Conservation (phyloP, 2,888 invertebrate species). For the Oligia strigilis region DNA sequence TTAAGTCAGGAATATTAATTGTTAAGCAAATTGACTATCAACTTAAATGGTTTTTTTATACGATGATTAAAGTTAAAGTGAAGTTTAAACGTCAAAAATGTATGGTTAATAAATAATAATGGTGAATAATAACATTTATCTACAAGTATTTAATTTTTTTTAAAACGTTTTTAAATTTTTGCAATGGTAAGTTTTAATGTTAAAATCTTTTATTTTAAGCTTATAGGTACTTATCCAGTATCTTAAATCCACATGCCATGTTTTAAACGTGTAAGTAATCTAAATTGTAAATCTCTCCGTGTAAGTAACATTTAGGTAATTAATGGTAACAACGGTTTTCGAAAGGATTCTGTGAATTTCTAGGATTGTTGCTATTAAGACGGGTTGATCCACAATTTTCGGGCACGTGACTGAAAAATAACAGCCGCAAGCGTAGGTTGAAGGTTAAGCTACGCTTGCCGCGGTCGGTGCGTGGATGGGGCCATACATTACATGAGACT, state of each 20-base stretch:
- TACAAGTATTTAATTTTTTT: no score
- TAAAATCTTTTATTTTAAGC: neutral
- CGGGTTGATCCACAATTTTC: neutral
- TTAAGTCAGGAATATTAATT: neutral
- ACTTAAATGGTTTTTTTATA: neutral
- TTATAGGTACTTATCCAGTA: constrained; percentile 27
- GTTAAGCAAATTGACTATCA: neutral
- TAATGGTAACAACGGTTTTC: constrained; percentile 28
- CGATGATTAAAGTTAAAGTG: no score
- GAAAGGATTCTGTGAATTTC: constrained; percentile 16
- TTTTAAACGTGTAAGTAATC: constrained; percentile 21
- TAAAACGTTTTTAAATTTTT: no score
- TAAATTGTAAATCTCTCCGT: constrained; percentile 18
- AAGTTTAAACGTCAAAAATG: no score
- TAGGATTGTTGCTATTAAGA: neutral
- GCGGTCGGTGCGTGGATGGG: neutral
- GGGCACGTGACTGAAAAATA: neutral
- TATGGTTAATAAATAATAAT: no score
- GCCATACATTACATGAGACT: neutral
- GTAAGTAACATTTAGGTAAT: constrained; percentile 43
- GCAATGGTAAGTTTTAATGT: no score
- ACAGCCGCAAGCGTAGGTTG: neutral
- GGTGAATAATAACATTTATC: no score
- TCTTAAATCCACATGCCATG: neutral
- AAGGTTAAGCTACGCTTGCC: neutral